These are phyloP conservation scores for Noctuana brunneofusca DNA, from an alignment of 2,888 invertebrate genomes.

Conservation along the genomic window DNA sequence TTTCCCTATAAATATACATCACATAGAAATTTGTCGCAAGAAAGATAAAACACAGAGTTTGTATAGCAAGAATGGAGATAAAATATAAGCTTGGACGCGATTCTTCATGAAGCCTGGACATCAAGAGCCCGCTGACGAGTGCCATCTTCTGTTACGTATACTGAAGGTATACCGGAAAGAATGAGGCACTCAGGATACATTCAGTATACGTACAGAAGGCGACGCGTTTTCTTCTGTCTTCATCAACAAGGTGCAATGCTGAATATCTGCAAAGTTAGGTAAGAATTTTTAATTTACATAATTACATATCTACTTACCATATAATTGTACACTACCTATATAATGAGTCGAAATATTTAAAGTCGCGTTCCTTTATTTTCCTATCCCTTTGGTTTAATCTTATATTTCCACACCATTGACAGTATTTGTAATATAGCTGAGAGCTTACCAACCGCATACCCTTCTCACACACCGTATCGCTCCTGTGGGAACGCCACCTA, in stretches of 20 bases:
- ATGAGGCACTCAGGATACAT: conserved; percentile 99
- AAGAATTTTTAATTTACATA: conserved; percentile 34
- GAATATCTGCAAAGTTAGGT: conserved; percentile 34
- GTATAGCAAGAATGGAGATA: too few relatives aligned
- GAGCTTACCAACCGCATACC: conserved; percentile 63
- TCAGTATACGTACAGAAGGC: conserved; percentile 99
- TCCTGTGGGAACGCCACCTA: conserved; percentile 73
- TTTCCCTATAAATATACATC: conserved; percentile 2
- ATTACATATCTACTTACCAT: not conserved
- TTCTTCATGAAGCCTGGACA: conserved; percentile 11
- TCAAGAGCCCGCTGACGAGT: conserved; percentile 83
- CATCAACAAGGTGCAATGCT: conserved; percentile 1
- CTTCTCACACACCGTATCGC: conserved; percentile 52
- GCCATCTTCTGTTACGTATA: conserved; percentile 99
- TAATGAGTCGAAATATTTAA: not conserved
- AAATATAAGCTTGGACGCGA: not conserved
- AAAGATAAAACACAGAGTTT: too few relatives aligned
- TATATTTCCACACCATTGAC: conserved; percentile 53
- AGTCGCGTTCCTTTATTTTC: not conserved
- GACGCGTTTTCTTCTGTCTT: conserved; percentile 80
- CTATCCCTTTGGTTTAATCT: conserved; percentile 3
- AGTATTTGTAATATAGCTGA: conserved; percentile 69
- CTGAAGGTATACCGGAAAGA: conserved; percentile 99
- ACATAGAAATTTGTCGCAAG: not conserved
- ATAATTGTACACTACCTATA: not conserved